Base-by-base conservation (phyloP, 2,888 invertebrate genomes). In the Zygogramma bicolorata region DNA sequence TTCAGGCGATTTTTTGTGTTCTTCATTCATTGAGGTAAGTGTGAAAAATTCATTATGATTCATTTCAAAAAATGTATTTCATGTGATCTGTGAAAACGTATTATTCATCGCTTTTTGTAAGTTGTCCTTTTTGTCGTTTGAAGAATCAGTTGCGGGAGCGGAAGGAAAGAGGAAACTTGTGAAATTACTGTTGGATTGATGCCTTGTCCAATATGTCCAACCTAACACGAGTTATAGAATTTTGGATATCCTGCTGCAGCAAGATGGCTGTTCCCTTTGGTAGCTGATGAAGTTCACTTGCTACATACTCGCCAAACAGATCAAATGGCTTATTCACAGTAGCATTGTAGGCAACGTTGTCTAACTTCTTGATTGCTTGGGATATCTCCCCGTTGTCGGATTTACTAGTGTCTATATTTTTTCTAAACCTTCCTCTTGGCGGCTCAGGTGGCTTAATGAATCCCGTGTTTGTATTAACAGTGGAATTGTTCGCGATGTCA, bases 271-370 rank as follows among this genome's bases (percentile, higher is more conserved):
- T 20, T 62, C 42, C 40, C 62, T 62, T 62, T 42, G 42, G 34
- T 38, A 38, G 40, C 40, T 40, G 40, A 40, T 15, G 18, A 1
- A 15, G 18, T 15, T 40, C 31, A 60, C 18, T 18, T 53, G 68
- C 61, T 46, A 61, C 29, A 61, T 29, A 60, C n/a, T 49, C 10
- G 4, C 68, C 68, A 60, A 68, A 60, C 49, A 27, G 60, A 46
- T 68, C 34, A 59, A 31, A 31, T 27, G 60, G 68, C 46, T 46
- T 60, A 18, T 68, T 46, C 20, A 46, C 63, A 63, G 27, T 46
- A 63, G 40, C 13, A 42, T 27, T 60, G 25, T 60, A 31, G 29
- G 15, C 15, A 60, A 34, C n/a, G 59, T 59, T 18, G 29, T 59
- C 59, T 29, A 59, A 34, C 59, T 59, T 59, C 31, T 2, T 29